Evolutionary conservation across 2,888 invertebrate species (phyloP).

Genomic region (Hermodice carunculata): DNA sequence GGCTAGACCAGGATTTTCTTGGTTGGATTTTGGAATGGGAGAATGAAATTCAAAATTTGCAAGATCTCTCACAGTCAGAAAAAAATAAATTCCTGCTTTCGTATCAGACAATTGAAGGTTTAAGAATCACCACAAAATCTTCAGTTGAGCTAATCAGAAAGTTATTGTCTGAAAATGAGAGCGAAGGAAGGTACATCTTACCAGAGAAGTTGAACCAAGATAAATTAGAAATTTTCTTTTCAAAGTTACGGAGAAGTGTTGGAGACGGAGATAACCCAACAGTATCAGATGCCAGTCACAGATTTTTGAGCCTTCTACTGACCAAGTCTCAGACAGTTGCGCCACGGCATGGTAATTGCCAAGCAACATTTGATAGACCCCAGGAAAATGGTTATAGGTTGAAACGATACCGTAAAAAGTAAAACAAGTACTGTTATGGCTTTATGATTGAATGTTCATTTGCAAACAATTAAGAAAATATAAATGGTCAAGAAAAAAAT

Average conservation of each 20-base stretch:
- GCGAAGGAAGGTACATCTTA: background rate
- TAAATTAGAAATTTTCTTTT: slow-evolving; percentile 3
- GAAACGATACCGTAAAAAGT: background rate
- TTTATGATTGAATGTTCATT: background rate
- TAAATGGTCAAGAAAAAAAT: background rate
- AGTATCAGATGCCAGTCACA: background rate
- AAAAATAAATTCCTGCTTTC: background rate
- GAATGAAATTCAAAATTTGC: background rate
- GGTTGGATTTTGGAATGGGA: slow-evolving; percentile 5
- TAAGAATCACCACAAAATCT: slow-evolving; percentile 1
- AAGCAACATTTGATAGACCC: background rate
- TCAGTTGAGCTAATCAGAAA: background rate
- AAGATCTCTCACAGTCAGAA: background rate
- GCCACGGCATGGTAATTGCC: background rate
- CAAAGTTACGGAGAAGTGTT: slow-evolving; percentile 3
- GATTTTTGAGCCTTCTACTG: background rate
- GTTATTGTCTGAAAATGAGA: background rate
- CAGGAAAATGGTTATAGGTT: background rate
- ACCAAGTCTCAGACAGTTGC: background rate
- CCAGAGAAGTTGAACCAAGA: slow-evolving; percentile 13
- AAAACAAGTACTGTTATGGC: background rate
- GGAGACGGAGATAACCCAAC: slow-evolving; percentile 5
- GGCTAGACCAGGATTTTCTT: slow-evolving; percentile 1
- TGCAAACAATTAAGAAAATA: no score
- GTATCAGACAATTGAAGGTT: background rate